These are phyloP conservation scores for Pampus argenteus DNA, from an alignment of 2,797 vertebrate species.

Conservation along the genomic window DNA sequence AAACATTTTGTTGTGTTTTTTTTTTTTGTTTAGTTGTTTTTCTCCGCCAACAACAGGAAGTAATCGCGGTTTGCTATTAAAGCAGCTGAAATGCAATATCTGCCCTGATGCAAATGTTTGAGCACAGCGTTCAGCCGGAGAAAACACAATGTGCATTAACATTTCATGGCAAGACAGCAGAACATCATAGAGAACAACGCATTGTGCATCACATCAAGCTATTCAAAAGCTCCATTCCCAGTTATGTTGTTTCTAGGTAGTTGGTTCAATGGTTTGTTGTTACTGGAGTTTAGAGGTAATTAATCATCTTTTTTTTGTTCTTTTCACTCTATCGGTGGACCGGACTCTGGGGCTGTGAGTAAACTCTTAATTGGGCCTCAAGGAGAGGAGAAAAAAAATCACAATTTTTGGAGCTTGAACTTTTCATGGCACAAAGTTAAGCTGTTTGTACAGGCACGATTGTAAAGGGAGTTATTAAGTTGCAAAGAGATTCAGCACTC, in stretches of 20 bases:
- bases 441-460: slow-evolving; percentile 33
- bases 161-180: slow-evolving; percentile 50
- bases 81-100: slow-evolving; percentile 40
- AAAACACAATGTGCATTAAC: slow-evolving; percentile 63
- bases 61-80: slow-evolving; percentile 51
- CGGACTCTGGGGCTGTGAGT: slow-evolving; percentile 50
- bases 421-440: slow-evolving; percentile 21
- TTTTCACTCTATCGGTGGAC: slow-evolving; percentile 27
- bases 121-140: slow-evolving; percentile 49
- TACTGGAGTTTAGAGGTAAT: slow-evolving; percentile 62
- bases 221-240: slow-evolving; percentile 33
- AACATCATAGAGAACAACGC: slow-evolving; percentile 32
- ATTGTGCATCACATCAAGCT: slow-evolving; percentile 24
- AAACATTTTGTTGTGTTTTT: slow-evolving; percentile 20
- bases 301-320: slow-evolving; percentile 53
- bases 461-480: slow-evolving; percentile 40
- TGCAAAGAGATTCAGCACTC: slow-evolving; percentile 18
- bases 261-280: slow-evolving; percentile 35
- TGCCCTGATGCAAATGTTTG: slow-evolving; percentile 59
- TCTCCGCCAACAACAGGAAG: slow-evolving; percentile 25
- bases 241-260: slow-evolving; percentile 47
- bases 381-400: slow-evolving; percentile 52
- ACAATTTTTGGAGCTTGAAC: neutral
- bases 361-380: slow-evolving; percentile 66
- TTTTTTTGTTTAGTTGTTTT: no score